Conservation (phyloP, 1,140 invertebrate genomes). For the Mactra quadrangularis region DNA sequence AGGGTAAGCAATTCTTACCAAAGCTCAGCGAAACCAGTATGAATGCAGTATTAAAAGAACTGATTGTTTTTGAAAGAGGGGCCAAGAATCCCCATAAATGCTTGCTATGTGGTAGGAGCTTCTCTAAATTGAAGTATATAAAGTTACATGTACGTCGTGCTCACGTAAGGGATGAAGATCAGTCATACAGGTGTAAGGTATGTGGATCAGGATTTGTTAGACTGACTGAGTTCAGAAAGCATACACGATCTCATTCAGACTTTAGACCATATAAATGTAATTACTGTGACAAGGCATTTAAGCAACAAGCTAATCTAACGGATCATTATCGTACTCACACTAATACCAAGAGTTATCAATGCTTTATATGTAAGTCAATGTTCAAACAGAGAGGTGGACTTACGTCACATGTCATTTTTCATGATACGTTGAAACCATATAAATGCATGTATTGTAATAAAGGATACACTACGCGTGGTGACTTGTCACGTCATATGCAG, state of each 20-base stretch:
- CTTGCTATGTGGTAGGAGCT: conserved; percentile 41
- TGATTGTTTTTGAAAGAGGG: conserved; percentile 21
- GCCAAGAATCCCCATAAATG: conserved; percentile 42
- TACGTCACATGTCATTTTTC: conserved; percentile 83
- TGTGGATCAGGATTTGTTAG: conserved; percentile 61
- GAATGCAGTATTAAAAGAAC: conserved; percentile 47
- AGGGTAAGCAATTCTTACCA: conserved; percentile 45
- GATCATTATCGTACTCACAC: conserved; percentile 46
- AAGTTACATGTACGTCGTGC: conserved; percentile 48
- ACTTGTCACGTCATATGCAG: conserved; percentile 49
- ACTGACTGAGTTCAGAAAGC: conserved; percentile 56
- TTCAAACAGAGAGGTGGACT: conserved; percentile 92
- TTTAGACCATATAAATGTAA: conserved; percentile 53
- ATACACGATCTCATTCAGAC: conserved; percentile 49
- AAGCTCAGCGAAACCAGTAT: conserved; percentile 49
- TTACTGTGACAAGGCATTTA: conserved; percentile 53
- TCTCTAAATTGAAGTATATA: conserved; percentile 52
- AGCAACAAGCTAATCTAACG: conserved; percentile 48
- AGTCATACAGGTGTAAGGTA: conserved; percentile 56
- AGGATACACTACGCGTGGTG: conserved; percentile 88
- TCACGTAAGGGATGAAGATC: conserved; percentile 53
- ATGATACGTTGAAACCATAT: conserved; percentile 94
- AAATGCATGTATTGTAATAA: conserved; percentile 95
- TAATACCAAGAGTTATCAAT: conserved; percentile 85
- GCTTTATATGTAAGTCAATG: conserved; percentile 94